Base-by-base conservation (phyloP, 37 sponge, comb jelly and placozoan genomes). In the Corticium candelabrum region DNA sequence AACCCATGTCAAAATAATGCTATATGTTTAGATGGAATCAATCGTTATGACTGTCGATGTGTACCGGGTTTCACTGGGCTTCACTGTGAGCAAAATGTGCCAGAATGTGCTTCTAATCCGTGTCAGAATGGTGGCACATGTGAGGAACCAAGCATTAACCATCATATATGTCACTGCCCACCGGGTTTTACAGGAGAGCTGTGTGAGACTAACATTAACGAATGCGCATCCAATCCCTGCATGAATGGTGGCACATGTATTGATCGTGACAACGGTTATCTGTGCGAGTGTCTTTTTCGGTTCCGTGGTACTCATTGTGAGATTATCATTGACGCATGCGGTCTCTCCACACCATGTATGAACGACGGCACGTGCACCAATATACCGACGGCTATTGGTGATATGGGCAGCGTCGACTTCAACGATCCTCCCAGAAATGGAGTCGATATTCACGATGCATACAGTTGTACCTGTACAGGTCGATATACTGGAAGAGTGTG, bases 251-350 rank as follows among this genome's bases (percentile, higher is more conserved):
- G 50, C 29, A 80, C 79, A 32, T 82, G 82, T 39, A 30, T 32
- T 3, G 40, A 1, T 21, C 15, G 62, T 21, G 21, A 27, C 62
- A 21, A 27, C 30, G 37, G 68, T 35, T 80, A 37, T 38, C 3
- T 38, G 1, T 80, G 80, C 37, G 34, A 36, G 62, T 50, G 62
- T 50, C 15, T 21, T 11, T 72, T 76, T 37, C 79, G 80, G 21
- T 90, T 68, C 38, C 87, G 67, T 36, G 91, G 88, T 7, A 40
- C 15, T 0, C 81, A 74, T 57, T 90, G 91, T 68, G 67, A 70
- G n/a, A 35, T 21, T 33, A 41, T n/a, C 1, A 70, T 88, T 0
- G 37, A 79, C 39, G 78, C 39, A 2, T 77, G 78, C 40, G 5
- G 21, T 21, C 11, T 72, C 15, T 32, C 7, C 15, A 32, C 56